Conservation (phyloP, 2,888 invertebrate genomes). For the Cataglyphis cursor region DNA sequence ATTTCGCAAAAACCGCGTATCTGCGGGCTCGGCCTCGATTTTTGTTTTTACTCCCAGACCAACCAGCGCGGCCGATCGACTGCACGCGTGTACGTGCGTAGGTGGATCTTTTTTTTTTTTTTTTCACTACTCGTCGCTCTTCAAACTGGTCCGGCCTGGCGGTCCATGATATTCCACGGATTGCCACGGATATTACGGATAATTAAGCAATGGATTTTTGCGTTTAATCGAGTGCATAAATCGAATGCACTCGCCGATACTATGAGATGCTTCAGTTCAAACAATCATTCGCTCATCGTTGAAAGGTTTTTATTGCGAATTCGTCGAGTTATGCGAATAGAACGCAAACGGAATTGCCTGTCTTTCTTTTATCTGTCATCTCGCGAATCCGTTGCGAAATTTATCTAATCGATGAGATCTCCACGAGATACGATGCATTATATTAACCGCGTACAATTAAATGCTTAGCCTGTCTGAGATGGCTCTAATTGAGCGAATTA, state of each 20-base stretch:
- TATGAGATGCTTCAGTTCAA: constrained; percentile 57
- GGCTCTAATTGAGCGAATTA: not conserved
- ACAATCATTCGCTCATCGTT: constrained; percentile 60
- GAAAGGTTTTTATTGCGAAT: constrained; percentile 53
- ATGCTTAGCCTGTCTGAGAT: not conserved
- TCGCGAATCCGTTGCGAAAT: not conserved
- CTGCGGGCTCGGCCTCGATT: constrained; percentile 82
- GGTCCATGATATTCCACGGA: constrained; percentile 71
- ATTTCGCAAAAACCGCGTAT: constrained; percentile 83
- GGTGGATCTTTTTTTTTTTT: constrained; percentile 63
- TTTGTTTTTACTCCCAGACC: constrained; percentile 76
- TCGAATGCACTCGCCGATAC: constrained; percentile 67
- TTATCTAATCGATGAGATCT: not conserved
- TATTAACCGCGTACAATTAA: not conserved
- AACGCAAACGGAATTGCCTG: constrained; percentile 11
- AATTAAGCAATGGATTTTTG: constrained; percentile 75
- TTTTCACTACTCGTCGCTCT: constrained; percentile 67
- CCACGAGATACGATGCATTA: not conserved
- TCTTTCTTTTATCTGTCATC: constrained; percentile 5
- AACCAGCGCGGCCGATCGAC: constrained; percentile 67
- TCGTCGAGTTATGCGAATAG: constrained; percentile 22
- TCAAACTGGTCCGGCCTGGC: constrained; percentile 66
- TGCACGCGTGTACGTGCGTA: constrained; percentile 61
- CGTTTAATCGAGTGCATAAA: constrained; percentile 71
- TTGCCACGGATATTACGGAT: constrained; percentile 74